Percentiles rank a stretch among this genome's conserved stretches.
phyloP scores from a whole-genome alignment of 2,888 invertebrate genomes.

The Cheilosia grossa region DNA sequence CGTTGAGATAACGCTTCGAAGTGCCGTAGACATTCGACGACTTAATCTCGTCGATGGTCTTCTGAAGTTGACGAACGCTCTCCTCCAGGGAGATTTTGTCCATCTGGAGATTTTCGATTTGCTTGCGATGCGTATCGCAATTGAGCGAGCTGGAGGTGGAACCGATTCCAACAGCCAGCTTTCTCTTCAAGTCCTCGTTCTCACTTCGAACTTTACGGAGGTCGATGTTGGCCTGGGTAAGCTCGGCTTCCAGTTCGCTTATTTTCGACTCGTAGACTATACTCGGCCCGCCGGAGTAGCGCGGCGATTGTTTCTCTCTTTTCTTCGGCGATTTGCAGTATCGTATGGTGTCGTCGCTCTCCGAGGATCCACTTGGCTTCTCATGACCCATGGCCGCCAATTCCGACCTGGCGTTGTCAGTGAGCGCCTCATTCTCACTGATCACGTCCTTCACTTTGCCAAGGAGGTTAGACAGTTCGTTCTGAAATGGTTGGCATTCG shows the following conservation, averaged over 20 bases:
- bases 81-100: slow-evolving; percentile 89
- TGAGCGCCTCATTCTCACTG: slow-evolving; percentile 91
- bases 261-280: slow-evolving; percentile 93
- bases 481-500: slow-evolving; percentile 82
- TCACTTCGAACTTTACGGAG: slow-evolving; percentile 89
- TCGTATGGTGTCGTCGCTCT: slow-evolving; percentile 83
- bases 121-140: slow-evolving; percentile 86
- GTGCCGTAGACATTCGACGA: slow-evolving; percentile 86
- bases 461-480: slow-evolving; percentile 89
- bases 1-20: slow-evolving; percentile 88
- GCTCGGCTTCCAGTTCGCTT: slow-evolving; percentile 92
- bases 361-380: slow-evolving; percentile 84
- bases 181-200: slow-evolving; percentile 84
- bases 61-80: slow-evolving; percentile 88
- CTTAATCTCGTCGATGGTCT: slow-evolving; percentile 86
- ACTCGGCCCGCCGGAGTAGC: slow-evolving; percentile 88
- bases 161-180: slow-evolving; percentile 79
- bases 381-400: slow-evolving; percentile 84
- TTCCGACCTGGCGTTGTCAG: slow-evolving; percentile 90
- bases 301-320: slow-evolving; percentile 78
- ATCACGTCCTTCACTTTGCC: slow-evolving; percentile 94
- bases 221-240: slow-evolving; percentile 91
- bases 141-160: slow-evolving; percentile 83
- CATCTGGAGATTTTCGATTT: slow-evolving; percentile 88
- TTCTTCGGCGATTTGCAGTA: slow-evolving; percentile 76